These are phyloP conservation scores for Corythornis madagascariensis DNA, from an alignment of 2,113 vertebrate species.

Conservation along the genomic window DNA sequence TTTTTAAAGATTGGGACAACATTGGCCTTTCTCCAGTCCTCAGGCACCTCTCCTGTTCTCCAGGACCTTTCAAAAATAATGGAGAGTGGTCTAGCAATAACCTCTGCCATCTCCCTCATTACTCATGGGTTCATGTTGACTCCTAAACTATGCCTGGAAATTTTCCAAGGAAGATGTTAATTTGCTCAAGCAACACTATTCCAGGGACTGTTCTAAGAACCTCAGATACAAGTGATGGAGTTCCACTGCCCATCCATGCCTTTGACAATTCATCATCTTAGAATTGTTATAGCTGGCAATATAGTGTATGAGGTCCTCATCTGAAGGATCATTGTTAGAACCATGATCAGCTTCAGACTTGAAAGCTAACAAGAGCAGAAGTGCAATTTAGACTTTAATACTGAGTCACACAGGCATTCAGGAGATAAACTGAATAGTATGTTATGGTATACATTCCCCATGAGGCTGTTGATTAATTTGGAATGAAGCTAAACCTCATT, in stretches of 20 bases:
- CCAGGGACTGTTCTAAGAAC: not conserved
- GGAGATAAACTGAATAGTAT: not conserved
- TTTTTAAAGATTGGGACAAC: too few relatives aligned
- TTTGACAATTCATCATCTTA: not conserved
- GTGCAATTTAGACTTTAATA: not conserved
- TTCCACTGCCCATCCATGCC: not conserved
- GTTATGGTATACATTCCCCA: accelerated
- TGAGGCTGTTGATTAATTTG: not conserved
- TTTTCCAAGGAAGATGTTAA: not conserved
- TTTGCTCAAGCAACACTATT: not conserved
- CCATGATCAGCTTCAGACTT: not conserved
- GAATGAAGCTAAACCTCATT: not conserved
- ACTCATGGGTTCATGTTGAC: not conserved
- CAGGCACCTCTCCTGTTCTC: too few relatives aligned
- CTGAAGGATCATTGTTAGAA: not conserved
- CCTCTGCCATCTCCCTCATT: too few relatives aligned
- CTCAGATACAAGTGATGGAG: not conserved
- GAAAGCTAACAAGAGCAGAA: not conserved
- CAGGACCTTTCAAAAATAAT: too few relatives aligned
- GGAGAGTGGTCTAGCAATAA: too few relatives aligned
- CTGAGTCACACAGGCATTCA: accelerated
- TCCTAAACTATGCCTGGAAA: not conserved
- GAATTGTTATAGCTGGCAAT: not conserved
- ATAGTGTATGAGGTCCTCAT: not conserved
- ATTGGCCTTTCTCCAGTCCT: too few relatives aligned